Percentiles rank a stretch among this genome's conserved stretches.
Conservation (phyloP, 1,140 invertebrate species). For the Batillaria attramentaria region DNA sequence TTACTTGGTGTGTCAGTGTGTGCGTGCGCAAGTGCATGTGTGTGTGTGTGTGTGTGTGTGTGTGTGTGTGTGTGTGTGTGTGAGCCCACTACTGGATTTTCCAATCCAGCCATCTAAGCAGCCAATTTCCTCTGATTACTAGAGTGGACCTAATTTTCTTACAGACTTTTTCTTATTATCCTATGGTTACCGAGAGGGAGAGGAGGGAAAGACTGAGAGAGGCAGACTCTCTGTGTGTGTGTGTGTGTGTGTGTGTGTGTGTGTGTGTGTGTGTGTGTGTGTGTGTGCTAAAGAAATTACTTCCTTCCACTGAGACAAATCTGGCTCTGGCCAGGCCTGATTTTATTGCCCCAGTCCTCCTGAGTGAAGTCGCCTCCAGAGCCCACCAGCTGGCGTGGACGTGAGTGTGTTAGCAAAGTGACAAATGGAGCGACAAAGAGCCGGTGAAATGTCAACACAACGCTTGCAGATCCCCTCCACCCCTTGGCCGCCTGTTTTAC, state of each 20-base stretch:
- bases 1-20: not conserved
- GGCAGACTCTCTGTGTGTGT: not conserved
- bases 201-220: not conserved
- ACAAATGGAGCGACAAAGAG: not conserved
- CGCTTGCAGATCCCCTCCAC: not conserved
- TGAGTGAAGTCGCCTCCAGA: too few species aligned
- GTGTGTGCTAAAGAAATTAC: not conserved
- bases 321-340: too few species aligned
- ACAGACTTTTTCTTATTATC: too few species aligned
- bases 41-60: not conserved
- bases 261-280: constrained; percentile 8
- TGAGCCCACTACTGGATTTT: not conserved
- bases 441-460: not conserved
- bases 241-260: constrained; percentile 16
- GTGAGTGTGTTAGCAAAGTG: too few species aligned
- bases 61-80: constrained; percentile 11
- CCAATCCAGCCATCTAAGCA: not conserved
- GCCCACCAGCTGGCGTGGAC: too few species aligned
- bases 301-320: not conserved
- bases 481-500: not conserved
- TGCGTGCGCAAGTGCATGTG: not conserved
- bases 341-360: not conserved
- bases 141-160: not conserved
- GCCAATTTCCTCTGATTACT: not conserved
- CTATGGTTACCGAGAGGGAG: not conserved